These are phyloP conservation scores for Danio kyathit DNA, from an alignment of 2,797 vertebrate species.

Conservation along the genomic window DNA sequence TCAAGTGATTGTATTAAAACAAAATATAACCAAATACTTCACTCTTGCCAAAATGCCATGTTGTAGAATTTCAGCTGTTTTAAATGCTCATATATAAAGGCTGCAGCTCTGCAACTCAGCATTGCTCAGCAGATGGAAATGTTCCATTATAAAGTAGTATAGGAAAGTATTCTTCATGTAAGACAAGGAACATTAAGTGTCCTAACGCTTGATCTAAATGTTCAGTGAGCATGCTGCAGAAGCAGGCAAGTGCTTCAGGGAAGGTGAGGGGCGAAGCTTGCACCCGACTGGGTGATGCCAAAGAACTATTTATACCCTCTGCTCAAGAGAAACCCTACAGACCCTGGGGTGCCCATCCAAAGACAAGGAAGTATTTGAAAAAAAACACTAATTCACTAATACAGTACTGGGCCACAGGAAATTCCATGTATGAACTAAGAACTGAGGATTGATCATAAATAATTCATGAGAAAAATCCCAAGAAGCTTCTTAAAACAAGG, in stretches of 20 bases:
- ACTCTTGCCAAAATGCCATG: neutral
- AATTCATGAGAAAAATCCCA: conserved; percentile 31
- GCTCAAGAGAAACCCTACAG: conserved; percentile 16
- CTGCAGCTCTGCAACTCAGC: neutral
- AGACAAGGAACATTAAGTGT: conserved; percentile 12
- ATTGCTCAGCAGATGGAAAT: neutral
- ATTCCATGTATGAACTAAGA: conserved; percentile 38
- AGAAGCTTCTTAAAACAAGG: conserved; percentile 34
- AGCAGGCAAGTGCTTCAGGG: conserved; percentile 1
- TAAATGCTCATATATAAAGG: neutral
- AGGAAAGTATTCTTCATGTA: conserved; percentile 4
- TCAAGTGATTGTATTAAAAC: neutral
- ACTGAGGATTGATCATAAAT: conserved; percentile 48
- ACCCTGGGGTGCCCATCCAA: conserved; percentile 30
- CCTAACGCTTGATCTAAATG: conserved; percentile 43
- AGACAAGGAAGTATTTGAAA: conserved; percentile 22
- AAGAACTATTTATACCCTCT: conserved; percentile 53
- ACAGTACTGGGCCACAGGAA: conserved; percentile 17
- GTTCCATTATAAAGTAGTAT: conserved; percentile 15
- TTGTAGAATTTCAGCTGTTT: neutral
- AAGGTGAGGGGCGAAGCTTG: conserved; percentile 9
- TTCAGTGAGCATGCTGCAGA: conserved; percentile 25
- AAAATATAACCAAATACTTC: conserved; percentile 6
- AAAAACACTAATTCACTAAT: conserved; percentile 31
- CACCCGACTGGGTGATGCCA: conserved; percentile 25